Percentiles rank a stretch among this genome's conserved stretches.
phyloP scores from a whole-genome alignment of 2,797 vertebrate species.

The Squalus acanthias region DNA sequence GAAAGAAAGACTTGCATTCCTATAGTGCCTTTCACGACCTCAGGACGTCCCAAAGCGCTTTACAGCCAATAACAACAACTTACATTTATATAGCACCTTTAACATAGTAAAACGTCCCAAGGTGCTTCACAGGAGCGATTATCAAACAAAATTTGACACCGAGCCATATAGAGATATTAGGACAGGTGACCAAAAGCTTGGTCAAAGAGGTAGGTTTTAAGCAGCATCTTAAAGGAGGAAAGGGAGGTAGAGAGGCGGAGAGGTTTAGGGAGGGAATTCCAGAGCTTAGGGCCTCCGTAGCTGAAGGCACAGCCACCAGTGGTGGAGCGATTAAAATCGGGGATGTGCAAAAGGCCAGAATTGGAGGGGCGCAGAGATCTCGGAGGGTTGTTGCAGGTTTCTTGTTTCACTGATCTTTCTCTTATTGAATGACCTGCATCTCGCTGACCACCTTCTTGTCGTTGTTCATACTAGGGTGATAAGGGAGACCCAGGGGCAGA shows the following conservation, averaged over 20 bases:
- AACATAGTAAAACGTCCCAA: no score
- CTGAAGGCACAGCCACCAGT: not conserved
- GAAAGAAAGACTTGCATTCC: not conserved
- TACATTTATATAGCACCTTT: no score
- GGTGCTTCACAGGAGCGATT: no score
- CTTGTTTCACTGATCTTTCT: not conserved
- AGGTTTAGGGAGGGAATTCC: not conserved
- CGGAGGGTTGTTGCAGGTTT: not conserved
- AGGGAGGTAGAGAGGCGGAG: not conserved
- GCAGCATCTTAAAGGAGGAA: no score
- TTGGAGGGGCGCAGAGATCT: not conserved
- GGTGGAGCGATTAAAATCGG: not conserved
- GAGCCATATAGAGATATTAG: not conserved
- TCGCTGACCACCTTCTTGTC: not conserved
- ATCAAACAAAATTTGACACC: no score
- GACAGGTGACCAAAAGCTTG: not conserved
- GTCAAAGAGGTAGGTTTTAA: not conserved
- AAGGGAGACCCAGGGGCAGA: constrained; percentile 85
- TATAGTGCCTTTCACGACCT: no score
- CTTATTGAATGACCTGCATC: not conserved
- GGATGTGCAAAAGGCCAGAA: not conserved
- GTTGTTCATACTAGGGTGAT: constrained; percentile 71
- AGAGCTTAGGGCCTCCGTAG: not conserved
- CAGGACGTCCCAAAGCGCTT: no score
- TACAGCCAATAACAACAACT: no score